Evolutionary conservation across 53 echinoderm and acorn worm species (phyloP).

Genomic region (Crossaster papposus): DNA sequence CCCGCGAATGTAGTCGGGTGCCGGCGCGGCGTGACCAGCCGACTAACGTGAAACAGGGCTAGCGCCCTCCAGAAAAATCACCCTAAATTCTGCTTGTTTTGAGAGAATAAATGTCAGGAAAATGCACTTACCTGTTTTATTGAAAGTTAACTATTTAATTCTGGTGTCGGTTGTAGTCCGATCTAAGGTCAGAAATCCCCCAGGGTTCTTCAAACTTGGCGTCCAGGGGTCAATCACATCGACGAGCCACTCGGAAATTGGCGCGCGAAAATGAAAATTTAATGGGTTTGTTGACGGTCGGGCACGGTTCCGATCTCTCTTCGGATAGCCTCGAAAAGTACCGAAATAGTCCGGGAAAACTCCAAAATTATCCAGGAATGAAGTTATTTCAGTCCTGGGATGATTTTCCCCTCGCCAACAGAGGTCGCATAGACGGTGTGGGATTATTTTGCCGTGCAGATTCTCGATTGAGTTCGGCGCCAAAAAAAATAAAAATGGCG

Average conservation of each 20-base stretch:
- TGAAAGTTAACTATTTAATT: constrained; percentile 50
- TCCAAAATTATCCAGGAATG: constrained; percentile 37
- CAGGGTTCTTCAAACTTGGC: constrained; percentile 54
- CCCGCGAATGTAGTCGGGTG: constrained; percentile 42
- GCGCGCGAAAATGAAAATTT: constrained; percentile 93
- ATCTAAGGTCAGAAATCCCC: constrained; percentile 64
- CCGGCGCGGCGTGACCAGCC: neutral
- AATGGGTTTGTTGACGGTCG: constrained; percentile 49
- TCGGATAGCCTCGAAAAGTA: constrained; percentile 28
- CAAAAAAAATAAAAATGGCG: constrained; percentile 75
- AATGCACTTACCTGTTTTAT: constrained; percentile 53
- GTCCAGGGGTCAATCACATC: constrained; percentile 87
- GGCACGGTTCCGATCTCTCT: constrained; percentile 27
- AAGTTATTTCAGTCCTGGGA: constrained; percentile 23
- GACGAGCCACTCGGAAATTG: constrained; percentile 78
- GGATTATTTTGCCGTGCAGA: constrained; percentile 37
- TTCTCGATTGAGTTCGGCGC: constrained; percentile 67
- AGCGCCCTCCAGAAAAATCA: constrained; percentile 52
- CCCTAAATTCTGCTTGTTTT: constrained; percentile 33
- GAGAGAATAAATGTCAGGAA: constrained; percentile 7
- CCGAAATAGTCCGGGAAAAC: constrained; percentile 29
- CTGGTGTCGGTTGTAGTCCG: constrained; percentile 30
- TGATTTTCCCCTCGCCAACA: constrained; percentile 51
- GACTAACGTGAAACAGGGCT: neutral
- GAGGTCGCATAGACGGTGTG: constrained; percentile 57